These are phyloP conservation scores for Neopipo cinnamomea DNA, from an alignment of 2,113 vertebrate genomes.

Conservation along the genomic window DNA sequence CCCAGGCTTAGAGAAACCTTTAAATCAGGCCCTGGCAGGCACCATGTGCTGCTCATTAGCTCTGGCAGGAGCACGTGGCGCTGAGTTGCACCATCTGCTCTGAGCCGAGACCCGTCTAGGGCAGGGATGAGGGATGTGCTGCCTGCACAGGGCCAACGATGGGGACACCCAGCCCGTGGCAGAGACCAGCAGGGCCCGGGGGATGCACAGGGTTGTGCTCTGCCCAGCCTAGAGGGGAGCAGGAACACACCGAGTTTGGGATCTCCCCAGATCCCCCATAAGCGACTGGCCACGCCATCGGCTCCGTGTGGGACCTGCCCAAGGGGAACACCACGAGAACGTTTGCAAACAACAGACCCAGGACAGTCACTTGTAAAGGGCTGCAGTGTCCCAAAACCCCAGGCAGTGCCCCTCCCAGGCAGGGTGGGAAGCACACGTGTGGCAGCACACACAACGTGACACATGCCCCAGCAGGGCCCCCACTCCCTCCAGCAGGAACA, in stretches of 20 bases:
- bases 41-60: slow-evolving; percentile 25
- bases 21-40: background rate
- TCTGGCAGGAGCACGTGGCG: background rate
- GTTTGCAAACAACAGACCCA: background rate
- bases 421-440: background rate
- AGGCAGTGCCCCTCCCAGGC: background rate
- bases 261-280: background rate
- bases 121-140: fast-evolving
- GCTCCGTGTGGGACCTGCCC: background rate
- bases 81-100: background rate
- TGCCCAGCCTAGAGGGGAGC: background rate
- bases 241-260: fast-evolving
- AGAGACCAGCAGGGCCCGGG: background rate
- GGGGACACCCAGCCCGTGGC: background rate
- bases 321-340: background rate
- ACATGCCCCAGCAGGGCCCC: background rate
- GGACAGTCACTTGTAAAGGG: background rate
- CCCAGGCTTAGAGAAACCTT: slow-evolving; percentile 33
- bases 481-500: background rate
- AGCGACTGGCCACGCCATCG: background rate
- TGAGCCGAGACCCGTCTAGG: fast-evolving
- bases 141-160: background rate
- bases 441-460: fast-evolving
- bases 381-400: background rate
- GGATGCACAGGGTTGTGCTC: fast-evolving